A percentile compares a stretch with the other conserved stretches of the same genome.
Evolutionary conservation across 1,140 invertebrate genomes (phyloP).

Genomic region (silkworm (Bombyx mori)): ASM3026992v2 NC_085115.1:10739501-10740000

Average conservation of each 20-base stretch:
- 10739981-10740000: slow-evolving; percentile 16
- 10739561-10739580: slow-evolving; percentile 26
- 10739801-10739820: slow-evolving; percentile 27
- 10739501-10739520: slow-evolving; percentile 28
- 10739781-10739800: slow-evolving; percentile 49
- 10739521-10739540: slow-evolving; percentile 24
- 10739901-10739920: slow-evolving; percentile 41
- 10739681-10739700: slow-evolving; percentile 26
- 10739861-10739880: slow-evolving; percentile 20
- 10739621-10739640: slow-evolving; percentile 22
- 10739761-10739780: slow-evolving; percentile 23
- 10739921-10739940: slow-evolving; percentile 17
- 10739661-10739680: slow-evolving; percentile 46
- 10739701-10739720: slow-evolving; percentile 21
- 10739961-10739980: slow-evolving; percentile 33
- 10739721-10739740: slow-evolving; percentile 44
- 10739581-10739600: slow-evolving; percentile 28
- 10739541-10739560: slow-evolving; percentile 38
- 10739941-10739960: slow-evolving; percentile 26
- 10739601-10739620: slow-evolving; percentile 27
- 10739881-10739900: slow-evolving; percentile 30
- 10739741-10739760: slow-evolving; percentile 22
- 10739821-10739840: slow-evolving; percentile 16
- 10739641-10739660: slow-evolving; percentile 29
- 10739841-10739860: slow-evolving; percentile 10